phyloP scores from a whole-genome alignment of 2,113 vertebrate species.

The Cettia cetti region DNA sequence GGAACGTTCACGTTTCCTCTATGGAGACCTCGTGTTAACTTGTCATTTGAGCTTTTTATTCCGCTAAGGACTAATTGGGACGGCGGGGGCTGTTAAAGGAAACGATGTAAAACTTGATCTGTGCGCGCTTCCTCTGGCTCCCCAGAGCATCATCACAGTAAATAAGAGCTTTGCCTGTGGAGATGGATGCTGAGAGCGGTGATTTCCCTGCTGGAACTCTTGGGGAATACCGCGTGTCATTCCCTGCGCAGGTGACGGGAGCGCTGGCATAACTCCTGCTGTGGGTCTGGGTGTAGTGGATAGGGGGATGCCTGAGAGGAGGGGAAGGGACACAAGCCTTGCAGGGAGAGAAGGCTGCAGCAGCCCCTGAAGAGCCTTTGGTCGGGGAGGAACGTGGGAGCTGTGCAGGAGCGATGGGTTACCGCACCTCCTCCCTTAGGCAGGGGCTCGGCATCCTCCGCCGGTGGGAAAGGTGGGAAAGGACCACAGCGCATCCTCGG shows the following conservation, averaged over 20 bases:
- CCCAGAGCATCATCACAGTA: neutral
- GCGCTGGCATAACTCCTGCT: neutral
- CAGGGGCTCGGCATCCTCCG: neutral
- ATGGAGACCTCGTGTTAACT: neutral
- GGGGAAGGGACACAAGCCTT: neutral
- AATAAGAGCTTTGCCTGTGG: neutral
- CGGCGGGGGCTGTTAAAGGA: neutral
- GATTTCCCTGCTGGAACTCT: neutral
- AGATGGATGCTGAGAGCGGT: neutral
- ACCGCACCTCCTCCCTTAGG: neutral
- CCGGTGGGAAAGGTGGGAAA: neutral
- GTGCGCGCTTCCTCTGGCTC: neutral
- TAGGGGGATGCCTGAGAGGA: neutral
- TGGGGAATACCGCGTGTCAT: fast-evolving
- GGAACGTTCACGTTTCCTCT: neutral
- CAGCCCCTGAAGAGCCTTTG: neutral
- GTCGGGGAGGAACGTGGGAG: fast-evolving
- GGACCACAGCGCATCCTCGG: neutral
- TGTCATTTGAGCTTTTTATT: neutral
- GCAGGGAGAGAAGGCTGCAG: neutral
- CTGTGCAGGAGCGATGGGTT: neutral
- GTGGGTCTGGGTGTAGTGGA: neutral
- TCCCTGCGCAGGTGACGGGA: neutral
- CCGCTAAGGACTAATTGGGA: neutral
- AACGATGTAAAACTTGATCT: neutral